phyloP scores from a whole-genome alignment of 2,888 invertebrate genomes.

The Coelinius sp. region DNA sequence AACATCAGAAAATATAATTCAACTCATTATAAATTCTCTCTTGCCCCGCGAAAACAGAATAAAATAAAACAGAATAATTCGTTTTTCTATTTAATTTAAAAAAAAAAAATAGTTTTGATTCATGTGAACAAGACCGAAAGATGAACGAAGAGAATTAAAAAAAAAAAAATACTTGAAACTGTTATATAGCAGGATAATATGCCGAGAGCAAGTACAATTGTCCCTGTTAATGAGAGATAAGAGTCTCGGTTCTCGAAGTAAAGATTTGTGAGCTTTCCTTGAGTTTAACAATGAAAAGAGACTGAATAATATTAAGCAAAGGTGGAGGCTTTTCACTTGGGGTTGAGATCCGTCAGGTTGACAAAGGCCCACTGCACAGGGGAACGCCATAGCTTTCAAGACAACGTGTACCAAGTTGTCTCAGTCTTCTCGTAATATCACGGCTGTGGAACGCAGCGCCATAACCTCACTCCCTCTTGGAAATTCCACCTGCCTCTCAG shows the following conservation, averaged over 20 bases:
- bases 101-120: not conserved
- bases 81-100: not conserved
- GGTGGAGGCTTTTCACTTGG: not conserved
- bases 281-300: not conserved
- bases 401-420: slow-evolving; percentile 31
- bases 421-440: slow-evolving; percentile 39
- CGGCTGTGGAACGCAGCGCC: slow-evolving; percentile 29
- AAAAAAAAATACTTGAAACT: not conserved
- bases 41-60: not conserved
- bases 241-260: not conserved
- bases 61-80: not conserved
- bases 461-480: slow-evolving; percentile 8
- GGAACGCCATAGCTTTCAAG: slow-evolving; percentile 33
- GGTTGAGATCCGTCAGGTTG: slow-evolving; percentile 30
- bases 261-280: not conserved
- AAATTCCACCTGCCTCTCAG: slow-evolving; percentile 33
- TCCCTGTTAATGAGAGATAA: slow-evolving; percentile 31
- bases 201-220: slow-evolving; percentile 11
- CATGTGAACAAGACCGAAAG: not conserved
- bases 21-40: too few species aligned
- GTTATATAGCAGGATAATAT: slow-evolving; percentile 10
- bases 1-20: too few species aligned
- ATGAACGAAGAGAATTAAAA: not conserved
- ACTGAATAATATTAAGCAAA: not conserved
- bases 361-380: slow-evolving; percentile 39